phyloP scores from a whole-genome alignment of 2,113 vertebrate species.

The Xerus inauris region DNA sequence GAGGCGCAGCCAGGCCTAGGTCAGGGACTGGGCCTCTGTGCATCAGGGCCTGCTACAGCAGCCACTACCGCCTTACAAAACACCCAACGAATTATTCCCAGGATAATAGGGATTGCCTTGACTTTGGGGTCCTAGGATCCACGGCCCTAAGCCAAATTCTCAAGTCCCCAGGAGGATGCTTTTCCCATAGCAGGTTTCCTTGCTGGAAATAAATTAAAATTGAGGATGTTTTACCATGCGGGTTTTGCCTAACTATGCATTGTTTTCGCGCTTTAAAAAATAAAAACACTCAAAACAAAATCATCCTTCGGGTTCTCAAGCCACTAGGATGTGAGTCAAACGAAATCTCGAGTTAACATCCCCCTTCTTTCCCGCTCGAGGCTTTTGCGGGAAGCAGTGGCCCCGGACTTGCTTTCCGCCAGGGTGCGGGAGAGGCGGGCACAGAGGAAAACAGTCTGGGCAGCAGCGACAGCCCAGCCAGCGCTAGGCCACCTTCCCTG shows the following conservation, averaged over 20 bases:
- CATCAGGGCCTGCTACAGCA: not conserved
- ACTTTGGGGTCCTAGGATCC: not conserved
- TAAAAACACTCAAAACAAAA: not conserved
- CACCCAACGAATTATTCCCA: not conserved
- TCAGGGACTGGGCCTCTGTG: rapidly evolving
- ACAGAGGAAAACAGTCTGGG: not conserved
- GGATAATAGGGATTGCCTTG: not conserved
- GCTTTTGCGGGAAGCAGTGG: slow-evolving; percentile 33
- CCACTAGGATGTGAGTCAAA: slow-evolving; percentile 70
- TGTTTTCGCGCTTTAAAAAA: not conserved
- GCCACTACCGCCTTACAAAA: rapidly evolving
- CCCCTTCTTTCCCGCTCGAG: not conserved
- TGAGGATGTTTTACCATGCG: not conserved
- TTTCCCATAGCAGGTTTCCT: not conserved
- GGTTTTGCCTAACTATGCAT: slow-evolving; percentile 34
- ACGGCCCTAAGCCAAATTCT: not conserved
- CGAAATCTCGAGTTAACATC: slow-evolving; percentile 28
- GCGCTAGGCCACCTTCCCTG: slow-evolving; percentile 30
- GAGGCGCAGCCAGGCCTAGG: no score
- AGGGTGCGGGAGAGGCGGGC: not conserved
- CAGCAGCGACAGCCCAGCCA: not conserved
- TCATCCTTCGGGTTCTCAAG: not conserved
- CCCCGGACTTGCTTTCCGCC: slow-evolving; percentile 27
- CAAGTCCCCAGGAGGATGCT: not conserved
- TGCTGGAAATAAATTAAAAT: not conserved